Evolutionary conservation across 2,888 invertebrate genomes (phyloP).

Genomic region (Antheraea yamamai): DNA sequence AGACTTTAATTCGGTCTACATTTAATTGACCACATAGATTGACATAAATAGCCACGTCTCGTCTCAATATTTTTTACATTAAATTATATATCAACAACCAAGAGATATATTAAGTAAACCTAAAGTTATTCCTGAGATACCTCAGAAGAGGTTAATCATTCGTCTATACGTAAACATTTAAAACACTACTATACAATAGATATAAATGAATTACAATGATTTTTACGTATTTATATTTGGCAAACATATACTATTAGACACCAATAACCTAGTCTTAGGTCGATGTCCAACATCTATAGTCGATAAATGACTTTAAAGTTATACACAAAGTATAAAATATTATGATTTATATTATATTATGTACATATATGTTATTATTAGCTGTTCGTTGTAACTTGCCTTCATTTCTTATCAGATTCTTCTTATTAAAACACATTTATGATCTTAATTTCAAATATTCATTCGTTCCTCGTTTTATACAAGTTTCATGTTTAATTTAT

Average conservation of each 20-base stretch:
- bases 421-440: not conserved
- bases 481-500: constrained; percentile 33
- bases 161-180: constrained; percentile 55
- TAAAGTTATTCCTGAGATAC: constrained; percentile 69
- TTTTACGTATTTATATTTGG: constrained; percentile 76
- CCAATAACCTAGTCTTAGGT: constrained; percentile 39
- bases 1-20: constrained; percentile 64
- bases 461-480: not conserved
- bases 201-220: constrained; percentile 42
- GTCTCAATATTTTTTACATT: constrained; percentile 42
- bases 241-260: constrained; percentile 64
- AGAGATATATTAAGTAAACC: constrained; percentile 68
- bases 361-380: constrained; percentile 21
- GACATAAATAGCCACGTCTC: constrained; percentile 57
- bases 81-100: constrained; percentile 74
- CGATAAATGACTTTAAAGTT: constrained; percentile 67
- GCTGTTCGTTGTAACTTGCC: constrained; percentile 14
- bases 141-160: constrained; percentile 59
- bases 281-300: constrained; percentile 61
- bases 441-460: constrained; percentile 28
- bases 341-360: constrained; percentile 59
- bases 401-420: constrained; percentile 6
- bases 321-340: constrained; percentile 51
- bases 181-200: constrained; percentile 41
- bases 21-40: constrained; percentile 76